Evolutionary conservation across 2,888 invertebrate genomes (phyloP), one percentile per base, ranked within the genome.

Genomic region (Euplagia quadripunctaria): DNA sequence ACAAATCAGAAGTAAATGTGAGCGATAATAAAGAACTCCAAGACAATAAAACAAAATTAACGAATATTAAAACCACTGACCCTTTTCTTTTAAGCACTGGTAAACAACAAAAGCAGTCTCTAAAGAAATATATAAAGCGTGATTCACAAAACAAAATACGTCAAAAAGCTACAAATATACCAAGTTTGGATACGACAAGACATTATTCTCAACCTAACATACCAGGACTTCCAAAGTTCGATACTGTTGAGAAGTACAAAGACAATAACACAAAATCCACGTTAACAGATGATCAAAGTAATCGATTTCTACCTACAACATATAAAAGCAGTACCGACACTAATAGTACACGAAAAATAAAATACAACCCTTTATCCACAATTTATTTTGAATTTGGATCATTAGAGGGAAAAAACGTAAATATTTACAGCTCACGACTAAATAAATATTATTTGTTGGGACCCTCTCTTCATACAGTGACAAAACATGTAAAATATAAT

Each of bases 401-500:
- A 61, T 64, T 20, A 65, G 17, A 31, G 14, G 42, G 11, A 42
- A 64, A 68, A 43, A 52, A 31, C 12, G 51, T 75, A 1, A 58
- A 76, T 55, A 79, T 82, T 64, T 75, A 65, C 11, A 80, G 79
- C 64, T 72, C 84, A 43, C 68, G 72, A 9, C 1, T 80, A 41
- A 64, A 73, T 9, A 73, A 52, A 11, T 52, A 55, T 4, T 5
- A 63, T 72, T 31, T 41, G 31, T 42, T 66, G 49, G 41, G 16
- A 8, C 17, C 55, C 4, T 71, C 77, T 6, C 6, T 17, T 9
- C 65, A 55, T 64, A 64, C 75, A 1, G 77, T 71, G 4, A 79
- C 78, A 17, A 81, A 78, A 71, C 78, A 20, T 20, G 82, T 89
- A 68, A 90, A 81, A 77, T 92, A 93, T 73, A 93, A 93, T 78